These are phyloP conservation scores for Stomorhina lunata DNA, from an alignment of 2,888 invertebrate genomes.

Conservation along the genomic window DNA sequence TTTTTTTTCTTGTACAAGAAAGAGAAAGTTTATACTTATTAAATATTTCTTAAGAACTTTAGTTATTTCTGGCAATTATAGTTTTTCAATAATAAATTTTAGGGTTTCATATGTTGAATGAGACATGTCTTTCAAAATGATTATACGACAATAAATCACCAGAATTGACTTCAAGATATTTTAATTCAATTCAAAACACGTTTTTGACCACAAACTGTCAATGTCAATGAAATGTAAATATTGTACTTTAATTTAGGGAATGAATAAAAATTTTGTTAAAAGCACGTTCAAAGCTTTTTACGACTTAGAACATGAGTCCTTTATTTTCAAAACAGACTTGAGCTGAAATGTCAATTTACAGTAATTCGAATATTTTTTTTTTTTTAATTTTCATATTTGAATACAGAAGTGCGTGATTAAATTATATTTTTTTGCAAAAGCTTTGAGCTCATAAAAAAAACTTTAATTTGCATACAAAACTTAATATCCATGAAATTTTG, in stretches of 20 bases:
- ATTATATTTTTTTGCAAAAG: neutral
- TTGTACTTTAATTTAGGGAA: too few species aligned
- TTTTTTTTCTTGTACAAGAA: too few species aligned
- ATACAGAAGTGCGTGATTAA: constrained; percentile 46
- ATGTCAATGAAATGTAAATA: constrained; percentile 56
- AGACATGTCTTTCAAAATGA: too few species aligned
- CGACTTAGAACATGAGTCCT: constrained; percentile 13
- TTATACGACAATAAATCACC: too few species aligned
- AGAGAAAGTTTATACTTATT: too few species aligned
- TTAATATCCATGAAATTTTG: constrained; percentile 53
- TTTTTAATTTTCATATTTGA: neutral
- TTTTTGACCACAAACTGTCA: constrained; percentile 63
- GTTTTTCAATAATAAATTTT: too few species aligned
- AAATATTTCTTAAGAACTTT: too few species aligned
- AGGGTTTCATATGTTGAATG: too few species aligned
- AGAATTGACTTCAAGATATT: too few species aligned
- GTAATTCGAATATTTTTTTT: constrained; percentile 47
- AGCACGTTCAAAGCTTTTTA: constrained; percentile 37
- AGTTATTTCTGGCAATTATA: too few species aligned
- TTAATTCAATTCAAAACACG: constrained; percentile 51
- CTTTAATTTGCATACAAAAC: constrained; percentile 61
- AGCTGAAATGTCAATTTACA: constrained; percentile 58
- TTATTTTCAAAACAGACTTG: constrained; percentile 50
- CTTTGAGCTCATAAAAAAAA: neutral
- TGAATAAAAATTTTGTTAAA: constrained; percentile 33